Conservation (phyloP, 2,113 vertebrate genomes). For the Hippoglossus stenolepis region DNA sequence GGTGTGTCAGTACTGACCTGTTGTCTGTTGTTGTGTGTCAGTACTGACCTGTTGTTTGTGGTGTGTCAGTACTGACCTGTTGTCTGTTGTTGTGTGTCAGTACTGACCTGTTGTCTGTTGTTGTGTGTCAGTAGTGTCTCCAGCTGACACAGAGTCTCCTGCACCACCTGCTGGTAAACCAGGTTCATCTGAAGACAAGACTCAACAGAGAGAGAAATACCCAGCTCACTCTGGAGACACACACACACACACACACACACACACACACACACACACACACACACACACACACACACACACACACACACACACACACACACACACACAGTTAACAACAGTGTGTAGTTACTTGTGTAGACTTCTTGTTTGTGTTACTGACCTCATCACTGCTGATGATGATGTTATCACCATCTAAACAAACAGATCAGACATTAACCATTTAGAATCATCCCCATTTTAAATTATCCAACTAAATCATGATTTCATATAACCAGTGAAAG, state of each 20-base stretch:
- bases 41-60: conserved; percentile 7
- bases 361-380: conserved; percentile 43
- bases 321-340: neutral
- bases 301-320: neutral
- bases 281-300: neutral
- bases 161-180: conserved; percentile 76
- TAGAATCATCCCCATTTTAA: neutral
- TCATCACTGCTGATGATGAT: conserved; percentile 48
- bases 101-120: conserved; percentile 9
- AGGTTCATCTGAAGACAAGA: conserved; percentile 76
- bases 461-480: no score
- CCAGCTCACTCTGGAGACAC: conserved; percentile 58
- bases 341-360: neutral
- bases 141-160: conserved; percentile 69
- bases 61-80: conserved; percentile 8
- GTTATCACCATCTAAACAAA: conserved; percentile 35
- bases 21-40: neutral
- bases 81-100: neutral
- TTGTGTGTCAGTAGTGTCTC: conserved; percentile 40
- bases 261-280: neutral
- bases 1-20: conserved; percentile 8
- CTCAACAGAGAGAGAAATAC: conserved; percentile 52
- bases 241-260: neutral
- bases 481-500: neutral
- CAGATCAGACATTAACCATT: neutral